Evolutionary conservation across 2,888 invertebrate genomes (phyloP).

Genomic region (Drosophila peninsularis): DNA sequence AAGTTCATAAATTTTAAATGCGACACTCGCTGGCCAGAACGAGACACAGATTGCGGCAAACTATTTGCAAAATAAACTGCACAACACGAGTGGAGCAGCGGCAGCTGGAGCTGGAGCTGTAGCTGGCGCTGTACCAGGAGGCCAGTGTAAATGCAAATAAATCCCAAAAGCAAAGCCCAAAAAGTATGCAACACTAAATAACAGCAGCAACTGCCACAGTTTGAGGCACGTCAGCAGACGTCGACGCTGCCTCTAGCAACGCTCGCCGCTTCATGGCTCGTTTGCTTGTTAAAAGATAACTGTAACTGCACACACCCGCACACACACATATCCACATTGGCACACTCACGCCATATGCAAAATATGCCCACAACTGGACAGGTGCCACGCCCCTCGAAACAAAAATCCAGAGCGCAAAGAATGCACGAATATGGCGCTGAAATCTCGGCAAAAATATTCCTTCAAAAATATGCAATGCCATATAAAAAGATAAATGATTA

Average conservation of each 20-base stretch:
- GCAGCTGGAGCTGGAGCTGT: slow-evolving; percentile 6
- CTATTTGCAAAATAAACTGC: slow-evolving; percentile 70
- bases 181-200: slow-evolving; percentile 68
- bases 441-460: slow-evolving; percentile 19
- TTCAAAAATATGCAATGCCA: slow-evolving; percentile 17
- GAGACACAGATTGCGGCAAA: slow-evolving; percentile 73
- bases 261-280: slow-evolving; percentile 58
- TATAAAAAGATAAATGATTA: slow-evolving; percentile 13
- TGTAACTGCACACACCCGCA: slow-evolving; percentile 35
- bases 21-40: slow-evolving; percentile 55
- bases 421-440: slow-evolving; percentile 19
- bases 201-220: slow-evolving; percentile 47
- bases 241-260: slow-evolving; percentile 45
- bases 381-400: slow-evolving; percentile 13
- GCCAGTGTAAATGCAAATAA: slow-evolving; percentile 71
- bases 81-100: slow-evolving; percentile 25
- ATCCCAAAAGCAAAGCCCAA: slow-evolving; percentile 67
- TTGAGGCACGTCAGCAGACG: slow-evolving; percentile 50
- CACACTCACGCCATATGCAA: slow-evolving; percentile 46
- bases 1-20: slow-evolving; percentile 74
- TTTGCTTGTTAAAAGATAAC: slow-evolving; percentile 70
- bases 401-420: neutral
- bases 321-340: slow-evolving; percentile 5
- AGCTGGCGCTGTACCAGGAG: slow-evolving; percentile 5
- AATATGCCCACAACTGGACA: slow-evolving; percentile 59